phyloP scores from a whole-genome alignment of 2,888 invertebrate genomes.

The Scaptodrosophila latifasciaeformis region DNA sequence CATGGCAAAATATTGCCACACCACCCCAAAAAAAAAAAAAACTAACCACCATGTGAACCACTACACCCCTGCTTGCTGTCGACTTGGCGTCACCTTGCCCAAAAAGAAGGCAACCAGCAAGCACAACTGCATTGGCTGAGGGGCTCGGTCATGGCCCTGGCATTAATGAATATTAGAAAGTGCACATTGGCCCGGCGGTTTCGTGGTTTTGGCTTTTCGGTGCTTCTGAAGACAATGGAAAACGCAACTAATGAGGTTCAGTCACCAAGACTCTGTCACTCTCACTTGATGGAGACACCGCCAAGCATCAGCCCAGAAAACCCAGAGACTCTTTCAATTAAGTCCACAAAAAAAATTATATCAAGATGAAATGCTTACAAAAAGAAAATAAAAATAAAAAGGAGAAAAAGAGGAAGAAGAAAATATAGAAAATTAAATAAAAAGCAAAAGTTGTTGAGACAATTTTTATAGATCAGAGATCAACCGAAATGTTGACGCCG shows the following conservation, averaged over 20 bases:
- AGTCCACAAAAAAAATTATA: too few relatives aligned
- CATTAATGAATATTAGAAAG: conserved; percentile 50
- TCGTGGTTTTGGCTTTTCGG: neutral
- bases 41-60: too few relatives aligned
- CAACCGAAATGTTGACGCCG: too few relatives aligned
- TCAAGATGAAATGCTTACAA: conserved; percentile 33
- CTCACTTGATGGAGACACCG: too few relatives aligned
- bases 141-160: conserved; percentile 21
- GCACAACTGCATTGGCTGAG: conserved; percentile 12
- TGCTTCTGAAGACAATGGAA: conserved; percentile 2
- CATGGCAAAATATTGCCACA: neutral
- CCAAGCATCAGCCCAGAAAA: too few relatives aligned
- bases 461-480: too few relatives aligned
- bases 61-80: too few relatives aligned
- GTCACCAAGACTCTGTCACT: neutral
- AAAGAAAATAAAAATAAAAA: conserved; percentile 2
- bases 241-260: neutral
- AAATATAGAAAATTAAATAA: conserved; percentile 3
- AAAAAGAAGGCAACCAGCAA: neutral
- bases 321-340: too few relatives aligned
- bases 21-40: too few relatives aligned
- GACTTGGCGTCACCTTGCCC: neutral
- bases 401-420: conserved; percentile 2
- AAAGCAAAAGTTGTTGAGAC: too few relatives aligned
- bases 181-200: conserved; percentile 30